phyloP scores from a whole-genome alignment of 2,888 invertebrate genomes.

The Aplocera efformata region DNA sequence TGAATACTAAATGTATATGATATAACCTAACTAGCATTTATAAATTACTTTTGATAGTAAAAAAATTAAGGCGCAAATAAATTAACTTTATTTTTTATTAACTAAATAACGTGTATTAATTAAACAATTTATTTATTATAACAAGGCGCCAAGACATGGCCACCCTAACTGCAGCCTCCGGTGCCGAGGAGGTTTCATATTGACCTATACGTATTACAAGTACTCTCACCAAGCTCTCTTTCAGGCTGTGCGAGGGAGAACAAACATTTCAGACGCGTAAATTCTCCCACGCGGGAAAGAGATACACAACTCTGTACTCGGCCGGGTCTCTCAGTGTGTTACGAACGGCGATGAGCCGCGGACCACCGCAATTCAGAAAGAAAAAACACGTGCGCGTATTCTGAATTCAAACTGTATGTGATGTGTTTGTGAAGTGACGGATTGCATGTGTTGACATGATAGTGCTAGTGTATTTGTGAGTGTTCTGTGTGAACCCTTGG shows the following conservation, averaged over 20 bases:
- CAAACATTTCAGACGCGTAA: constrained; percentile 30
- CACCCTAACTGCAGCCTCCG: constrained; percentile 77
- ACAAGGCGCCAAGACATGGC: no score
- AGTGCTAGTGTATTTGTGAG: constrained; percentile 14
- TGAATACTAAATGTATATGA: no score
- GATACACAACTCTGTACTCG: constrained; percentile 48
- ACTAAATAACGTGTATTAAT: no score
- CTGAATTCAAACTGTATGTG: constrained; percentile 27
- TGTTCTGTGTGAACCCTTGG: constrained; percentile 3
- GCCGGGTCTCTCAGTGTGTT: constrained; percentile 69
- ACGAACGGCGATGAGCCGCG: constrained; percentile 55
- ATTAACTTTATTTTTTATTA: no score
- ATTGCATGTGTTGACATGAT: constrained; percentile 9
- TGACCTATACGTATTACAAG: constrained; percentile 79
- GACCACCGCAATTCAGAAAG: constrained; percentile 42
- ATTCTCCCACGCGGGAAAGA: constrained; percentile 40
- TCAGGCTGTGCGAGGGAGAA: constrained; percentile 61
- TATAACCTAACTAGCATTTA: neutral
- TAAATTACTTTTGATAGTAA: no score
- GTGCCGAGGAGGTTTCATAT: constrained; percentile 78
- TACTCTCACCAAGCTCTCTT: constrained; percentile 64
- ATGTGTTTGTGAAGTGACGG: constrained; percentile 15
- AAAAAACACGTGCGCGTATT: constrained; percentile 42
- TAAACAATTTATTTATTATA: no score
- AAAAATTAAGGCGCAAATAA: no score